phyloP scores from a whole-genome alignment of 2,888 invertebrate genomes.

The Lasioglossum marginatum region DNA sequence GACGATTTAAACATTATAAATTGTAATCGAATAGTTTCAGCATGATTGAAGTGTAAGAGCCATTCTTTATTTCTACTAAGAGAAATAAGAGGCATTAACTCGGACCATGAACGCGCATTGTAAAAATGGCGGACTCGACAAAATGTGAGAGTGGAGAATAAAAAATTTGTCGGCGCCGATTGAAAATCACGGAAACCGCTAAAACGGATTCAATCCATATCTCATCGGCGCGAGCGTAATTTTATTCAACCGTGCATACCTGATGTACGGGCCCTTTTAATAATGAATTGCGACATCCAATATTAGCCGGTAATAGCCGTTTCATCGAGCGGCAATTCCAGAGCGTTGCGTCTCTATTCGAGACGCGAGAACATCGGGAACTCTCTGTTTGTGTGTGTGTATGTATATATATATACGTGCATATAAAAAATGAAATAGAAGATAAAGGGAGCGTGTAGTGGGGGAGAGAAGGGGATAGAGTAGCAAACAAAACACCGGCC shows the following conservation, averaged over 20 bases:
- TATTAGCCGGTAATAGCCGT: slow-evolving; percentile 31
- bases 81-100: too few relatives aligned
- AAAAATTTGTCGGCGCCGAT: background rate
- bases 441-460: too few relatives aligned
- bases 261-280: slow-evolving; percentile 33
- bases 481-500: background rate
- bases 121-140: background rate
- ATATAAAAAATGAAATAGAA: background rate
- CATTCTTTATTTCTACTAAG: too few relatives aligned
- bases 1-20: background rate
- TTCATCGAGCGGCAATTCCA: slow-evolving; percentile 38
- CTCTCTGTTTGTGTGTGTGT: background rate
- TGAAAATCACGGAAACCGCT: slow-evolving; percentile 26
- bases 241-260: slow-evolving; percentile 40
- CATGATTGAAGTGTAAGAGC: too few relatives aligned
- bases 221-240: slow-evolving; percentile 22
- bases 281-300: slow-evolving; percentile 32
- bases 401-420: background rate
- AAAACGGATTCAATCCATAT: slow-evolving; percentile 34
- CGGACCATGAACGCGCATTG: too few relatives aligned
- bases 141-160: background rate
- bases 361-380: background rate
- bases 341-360: background rate
- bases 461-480: background rate
- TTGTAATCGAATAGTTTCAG: too few relatives aligned